Percentiles rank a stretch among this genome's conserved stretches.
Conservation (phyloP, 2,797 vertebrate genomes). For the Ispidina picta region DNA sequence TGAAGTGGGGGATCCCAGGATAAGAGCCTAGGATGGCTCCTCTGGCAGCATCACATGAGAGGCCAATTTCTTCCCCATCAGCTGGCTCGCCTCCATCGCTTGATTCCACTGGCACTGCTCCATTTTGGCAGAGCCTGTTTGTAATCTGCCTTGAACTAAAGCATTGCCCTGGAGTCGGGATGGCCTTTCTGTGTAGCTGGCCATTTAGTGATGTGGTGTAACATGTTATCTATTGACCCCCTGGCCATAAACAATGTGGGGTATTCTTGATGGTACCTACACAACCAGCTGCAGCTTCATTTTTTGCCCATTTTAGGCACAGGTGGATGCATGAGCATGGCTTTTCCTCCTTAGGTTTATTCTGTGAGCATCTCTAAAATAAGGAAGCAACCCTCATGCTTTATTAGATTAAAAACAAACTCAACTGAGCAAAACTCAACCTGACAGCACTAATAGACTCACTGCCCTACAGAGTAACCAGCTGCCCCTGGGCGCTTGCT, state of each 20-base stretch:
- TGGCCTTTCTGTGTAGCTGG: constrained; percentile 29
- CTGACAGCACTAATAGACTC: background rate
- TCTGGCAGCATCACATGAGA: background rate
- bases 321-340: background rate
- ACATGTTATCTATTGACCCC: background rate
- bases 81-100: background rate
- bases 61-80: background rate
- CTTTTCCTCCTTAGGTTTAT: background rate
- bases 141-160: constrained; percentile 32
- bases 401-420: background rate
- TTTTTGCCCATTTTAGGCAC: background rate
- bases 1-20: background rate
- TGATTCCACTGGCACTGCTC: background rate
- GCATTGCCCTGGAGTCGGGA: background rate
- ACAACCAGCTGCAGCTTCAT: rapidly evolving
- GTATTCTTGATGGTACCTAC: background rate
- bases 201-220: background rate
- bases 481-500: rapidly evolving
- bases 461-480: background rate
- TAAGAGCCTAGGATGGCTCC: rapidly evolving
- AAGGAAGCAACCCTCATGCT: background rate
- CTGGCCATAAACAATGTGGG: background rate
- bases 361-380: background rate
- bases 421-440: background rate
- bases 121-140: constrained; percentile 38